A percentile compares a stretch with the other conserved stretches of the same genome.
These are phyloP conservation scores for Peromyscus attwateri DNA, from an alignment of 2,797 vertebrate species.

Conservation along the genomic window DNA sequence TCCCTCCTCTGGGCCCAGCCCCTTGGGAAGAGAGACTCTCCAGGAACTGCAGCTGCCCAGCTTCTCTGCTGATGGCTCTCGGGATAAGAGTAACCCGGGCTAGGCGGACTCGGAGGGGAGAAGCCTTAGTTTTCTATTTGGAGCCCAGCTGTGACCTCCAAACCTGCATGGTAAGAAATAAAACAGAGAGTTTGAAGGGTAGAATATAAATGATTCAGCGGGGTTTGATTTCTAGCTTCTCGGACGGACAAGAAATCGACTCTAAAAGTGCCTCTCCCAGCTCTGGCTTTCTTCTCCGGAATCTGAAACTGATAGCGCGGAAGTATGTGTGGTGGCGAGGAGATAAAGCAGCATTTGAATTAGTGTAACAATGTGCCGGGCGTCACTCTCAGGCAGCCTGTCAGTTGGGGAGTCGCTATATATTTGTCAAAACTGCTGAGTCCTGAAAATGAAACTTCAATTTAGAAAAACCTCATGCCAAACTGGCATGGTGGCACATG, in stretches of 20 bases:
- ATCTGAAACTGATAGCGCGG: too few species aligned
- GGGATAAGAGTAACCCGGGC: not conserved
- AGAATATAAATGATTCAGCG: not conserved
- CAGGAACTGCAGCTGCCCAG: not conserved
- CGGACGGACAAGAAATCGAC: not conserved
- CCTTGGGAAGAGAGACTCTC: not conserved
- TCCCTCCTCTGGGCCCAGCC: not conserved
- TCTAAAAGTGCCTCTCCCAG: not conserved
- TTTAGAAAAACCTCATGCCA: not conserved
- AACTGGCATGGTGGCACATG: too few species aligned
- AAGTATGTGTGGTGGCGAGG: not conserved
- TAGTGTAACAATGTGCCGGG: not conserved
- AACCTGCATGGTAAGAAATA: not conserved
- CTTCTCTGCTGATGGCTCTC: not conserved
- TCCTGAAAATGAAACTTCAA: not conserved
- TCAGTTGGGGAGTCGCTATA: not conserved
- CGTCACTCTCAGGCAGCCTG: not conserved
- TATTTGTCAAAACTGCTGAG: not conserved
- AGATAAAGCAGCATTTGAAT: not conserved
- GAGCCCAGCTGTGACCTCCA: conserved; percentile 3
- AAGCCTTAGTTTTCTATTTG: not conserved
- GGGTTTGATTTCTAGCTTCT: conserved; percentile 6
- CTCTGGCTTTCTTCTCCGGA: not conserved
- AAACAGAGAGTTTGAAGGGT: not conserved
- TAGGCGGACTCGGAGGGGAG: accelerated